Evolutionary conservation across 2,797 vertebrate genomes (phyloP).

Genomic region (Myotis vivesi): DNA sequence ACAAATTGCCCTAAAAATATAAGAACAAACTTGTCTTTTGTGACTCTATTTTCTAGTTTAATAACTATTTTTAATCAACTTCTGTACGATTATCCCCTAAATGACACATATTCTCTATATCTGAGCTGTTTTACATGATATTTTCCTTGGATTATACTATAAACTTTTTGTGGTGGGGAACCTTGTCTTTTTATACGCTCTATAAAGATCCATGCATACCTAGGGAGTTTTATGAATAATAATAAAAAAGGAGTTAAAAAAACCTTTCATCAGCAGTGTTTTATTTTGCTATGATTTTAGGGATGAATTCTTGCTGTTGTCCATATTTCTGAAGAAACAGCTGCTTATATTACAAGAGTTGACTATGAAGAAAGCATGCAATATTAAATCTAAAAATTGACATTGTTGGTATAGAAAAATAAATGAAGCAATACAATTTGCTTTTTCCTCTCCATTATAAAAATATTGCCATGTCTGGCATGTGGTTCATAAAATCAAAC

Average conservation of each 20-base stretch:
- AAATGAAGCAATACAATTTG: slow-evolving; percentile 76
- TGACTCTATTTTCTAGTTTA: slow-evolving; percentile 9
- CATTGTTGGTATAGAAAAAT: slow-evolving; percentile 67
- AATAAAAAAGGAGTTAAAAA: slow-evolving; percentile 80
- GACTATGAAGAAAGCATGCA: slow-evolving; percentile 57
- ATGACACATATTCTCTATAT: slow-evolving; percentile 51
- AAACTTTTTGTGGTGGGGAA: slow-evolving; percentile 74
- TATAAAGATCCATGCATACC: slow-evolving; percentile 77
- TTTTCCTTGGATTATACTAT: slow-evolving; percentile 70
- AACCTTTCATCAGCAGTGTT: slow-evolving; percentile 82
- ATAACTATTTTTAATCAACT: slow-evolving; percentile 46
- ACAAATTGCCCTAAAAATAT: background rate
- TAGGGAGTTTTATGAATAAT: slow-evolving; percentile 80
- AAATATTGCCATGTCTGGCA: slow-evolving; percentile 73
- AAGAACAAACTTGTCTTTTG: slow-evolving; percentile 34
- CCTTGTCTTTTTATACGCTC: slow-evolving; percentile 79
- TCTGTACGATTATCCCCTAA: slow-evolving; percentile 5
- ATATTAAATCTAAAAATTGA: slow-evolving; percentile 74
- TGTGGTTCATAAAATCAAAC: slow-evolving; percentile 78
- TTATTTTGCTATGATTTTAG: slow-evolving; percentile 82
- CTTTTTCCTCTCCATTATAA: slow-evolving; percentile 71
- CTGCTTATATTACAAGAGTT: slow-evolving; percentile 64
- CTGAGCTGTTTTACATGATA: slow-evolving; percentile 57
- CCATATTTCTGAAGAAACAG: slow-evolving; percentile 61
- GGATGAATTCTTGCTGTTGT: slow-evolving; percentile 74